Conservation (phyloP, 2,888 invertebrate species). For the Caenorhabditis virilis region DNA sequence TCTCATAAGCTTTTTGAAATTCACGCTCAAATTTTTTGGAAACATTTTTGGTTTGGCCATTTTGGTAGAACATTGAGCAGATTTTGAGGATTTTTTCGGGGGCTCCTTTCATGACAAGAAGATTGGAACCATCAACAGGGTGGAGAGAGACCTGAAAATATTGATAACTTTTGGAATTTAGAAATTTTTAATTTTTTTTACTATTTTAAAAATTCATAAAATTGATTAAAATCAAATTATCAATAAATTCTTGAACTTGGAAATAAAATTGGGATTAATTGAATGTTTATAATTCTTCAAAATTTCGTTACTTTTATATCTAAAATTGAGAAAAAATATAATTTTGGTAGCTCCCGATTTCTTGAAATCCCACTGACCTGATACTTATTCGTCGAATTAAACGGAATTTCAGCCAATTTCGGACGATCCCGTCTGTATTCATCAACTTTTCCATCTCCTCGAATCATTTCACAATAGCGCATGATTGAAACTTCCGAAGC, state of each 20-base stretch:
- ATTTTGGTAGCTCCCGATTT: too few relatives aligned
- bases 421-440: slow-evolving; percentile 80
- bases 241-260: too few relatives aligned
- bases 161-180: neutral
- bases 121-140: slow-evolving; percentile 76
- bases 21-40: slow-evolving; percentile 33
- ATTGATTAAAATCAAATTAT: too few relatives aligned
- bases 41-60: slow-evolving; percentile 38
- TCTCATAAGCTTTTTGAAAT: slow-evolving; percentile 64
- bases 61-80: slow-evolving; percentile 72
- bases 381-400: slow-evolving; percentile 90
- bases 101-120: slow-evolving; percentile 78
- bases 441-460: slow-evolving; percentile 75
- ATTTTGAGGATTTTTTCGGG: slow-evolving; percentile 77
- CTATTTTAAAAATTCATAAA: too few relatives aligned
- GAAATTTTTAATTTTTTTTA: too few relatives aligned
- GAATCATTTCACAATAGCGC: slow-evolving; percentile 54
- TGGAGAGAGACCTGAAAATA: slow-evolving; percentile 83
- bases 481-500: slow-evolving; percentile 77
- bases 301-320: too few relatives aligned
- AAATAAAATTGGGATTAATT: too few relatives aligned
- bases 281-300: too few relatives aligned
- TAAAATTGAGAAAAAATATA: too few relatives aligned
- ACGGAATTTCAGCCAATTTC: slow-evolving; percentile 88
- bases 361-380: too few relatives aligned